Percentiles rank a stretch among this genome's conserved stretches.
Conservation (phyloP, 2,888 invertebrate species). For the Bimastos eiseni region DNA sequence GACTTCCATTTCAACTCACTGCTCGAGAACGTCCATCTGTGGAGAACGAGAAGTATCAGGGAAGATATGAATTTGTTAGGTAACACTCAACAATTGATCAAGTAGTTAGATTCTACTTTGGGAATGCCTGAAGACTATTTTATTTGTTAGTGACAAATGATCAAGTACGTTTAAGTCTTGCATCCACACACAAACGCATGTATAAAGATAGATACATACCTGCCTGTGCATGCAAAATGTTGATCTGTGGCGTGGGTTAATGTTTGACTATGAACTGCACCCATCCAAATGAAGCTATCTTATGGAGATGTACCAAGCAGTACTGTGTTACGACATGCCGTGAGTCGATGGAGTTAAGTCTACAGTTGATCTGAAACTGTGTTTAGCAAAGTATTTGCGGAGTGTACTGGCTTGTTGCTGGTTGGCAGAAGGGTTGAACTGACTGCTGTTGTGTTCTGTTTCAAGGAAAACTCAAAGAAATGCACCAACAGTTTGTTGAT, state of each 20-base stretch:
- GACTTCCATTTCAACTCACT: conserved; percentile 63
- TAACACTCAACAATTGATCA: conserved; percentile 38
- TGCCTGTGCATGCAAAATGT: neutral
- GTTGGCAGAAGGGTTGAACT: neutral
- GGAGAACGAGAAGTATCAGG: conserved; percentile 48
- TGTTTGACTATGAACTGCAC: neutral
- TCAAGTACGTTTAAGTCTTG: too few relatives aligned
- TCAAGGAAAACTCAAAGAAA: conserved; percentile 56
- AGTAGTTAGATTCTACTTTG: neutral
- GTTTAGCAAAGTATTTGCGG: too few relatives aligned
- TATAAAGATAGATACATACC: neutral
- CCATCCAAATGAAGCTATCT: neutral
- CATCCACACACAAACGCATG: neutral
- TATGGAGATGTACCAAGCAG: neutral
- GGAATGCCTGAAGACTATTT: neutral
- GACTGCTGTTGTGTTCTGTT: neutral
- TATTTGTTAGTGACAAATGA: too few relatives aligned
- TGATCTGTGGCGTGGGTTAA: neutral
- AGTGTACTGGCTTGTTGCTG: too few relatives aligned
- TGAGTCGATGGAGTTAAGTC: neutral
- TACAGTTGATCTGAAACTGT: neutral
- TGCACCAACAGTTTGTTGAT: conserved; percentile 59
- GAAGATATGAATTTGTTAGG: conserved; percentile 52
- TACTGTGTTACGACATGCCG: neutral
- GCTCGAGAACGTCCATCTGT: conserved; percentile 60